A percentile compares a stretch with the other conserved stretches of the same genome.
These are phyloP conservation scores for Caenorhabditis sp. DNA, from an alignment of 2,888 invertebrate genomes.

Conservation along the genomic window DNA sequence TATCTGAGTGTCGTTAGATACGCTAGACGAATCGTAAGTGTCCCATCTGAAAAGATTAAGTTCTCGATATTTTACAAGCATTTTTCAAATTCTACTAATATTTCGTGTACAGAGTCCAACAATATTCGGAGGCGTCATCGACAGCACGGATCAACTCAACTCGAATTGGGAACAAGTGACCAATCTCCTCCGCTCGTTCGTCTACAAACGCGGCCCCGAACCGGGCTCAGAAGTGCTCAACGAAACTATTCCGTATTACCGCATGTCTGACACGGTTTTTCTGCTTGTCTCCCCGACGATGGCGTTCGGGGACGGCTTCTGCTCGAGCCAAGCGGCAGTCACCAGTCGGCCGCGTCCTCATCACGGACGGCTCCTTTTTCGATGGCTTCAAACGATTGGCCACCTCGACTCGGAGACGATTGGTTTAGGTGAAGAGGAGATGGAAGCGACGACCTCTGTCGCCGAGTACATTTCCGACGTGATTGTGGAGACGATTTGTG, in stretches of 20 bases:
- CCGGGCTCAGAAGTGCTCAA: slow-evolving; percentile 56
- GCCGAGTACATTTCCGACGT: slow-evolving; percentile 25
- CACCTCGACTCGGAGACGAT: slow-evolving; percentile 54
- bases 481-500: slow-evolving; percentile 15
- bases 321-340: not conserved
- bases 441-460: slow-evolving; percentile 10
- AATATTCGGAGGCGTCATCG: slow-evolving; percentile 23
- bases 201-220: slow-evolving; percentile 30
- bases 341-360: slow-evolving; percentile 9
- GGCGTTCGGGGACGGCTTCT: slow-evolving; percentile 40
- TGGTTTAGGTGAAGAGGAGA: slow-evolving; percentile 14
- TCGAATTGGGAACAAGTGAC: slow-evolving; percentile 52
- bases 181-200: slow-evolving; percentile 27
- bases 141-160: slow-evolving; percentile 20
- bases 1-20: slow-evolving; percentile 70
- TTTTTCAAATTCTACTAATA: not conserved
- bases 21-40: slow-evolving; percentile 63
- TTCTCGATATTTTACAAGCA: not conserved
- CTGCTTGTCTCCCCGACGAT: slow-evolving; percentile 72
- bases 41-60: not conserved
- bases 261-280: slow-evolving; percentile 66
- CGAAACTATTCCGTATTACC: slow-evolving; percentile 41
- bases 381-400: slow-evolving; percentile 62
- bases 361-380: slow-evolving; percentile 24
- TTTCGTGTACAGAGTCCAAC: slow-evolving; percentile 18